Evolutionary conservation across 1,140 invertebrate species (phyloP).

Genomic region (Pachypsylla venusta): DNA sequence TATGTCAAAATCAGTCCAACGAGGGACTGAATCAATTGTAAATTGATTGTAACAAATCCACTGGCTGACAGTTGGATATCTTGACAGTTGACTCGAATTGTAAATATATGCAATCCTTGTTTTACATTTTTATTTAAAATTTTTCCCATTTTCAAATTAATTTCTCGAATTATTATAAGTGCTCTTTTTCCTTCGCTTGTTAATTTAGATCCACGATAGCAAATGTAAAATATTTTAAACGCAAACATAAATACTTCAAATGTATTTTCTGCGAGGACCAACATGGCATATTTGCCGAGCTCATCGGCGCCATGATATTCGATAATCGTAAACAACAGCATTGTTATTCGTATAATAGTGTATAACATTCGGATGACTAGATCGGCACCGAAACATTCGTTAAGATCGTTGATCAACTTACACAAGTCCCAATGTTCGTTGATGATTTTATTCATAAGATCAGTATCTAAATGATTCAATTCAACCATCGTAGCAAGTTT

Average conservation of each 20-base stretch:
- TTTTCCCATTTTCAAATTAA: not conserved
- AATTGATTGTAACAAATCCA: not conserved
- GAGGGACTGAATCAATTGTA: not conserved
- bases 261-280: not conserved
- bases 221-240: constrained; percentile 2
- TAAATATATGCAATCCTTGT: not conserved
- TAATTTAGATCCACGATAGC: constrained; percentile 3
- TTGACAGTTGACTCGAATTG: constrained; percentile 4
- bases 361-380: constrained; percentile 1
- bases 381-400: constrained; percentile 1
- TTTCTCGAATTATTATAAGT: constrained; percentile 1
- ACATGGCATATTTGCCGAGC: not conserved
- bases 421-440: not conserved
- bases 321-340: not conserved
- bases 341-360: not conserved
- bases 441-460: constrained; percentile 4
- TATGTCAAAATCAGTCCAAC: not conserved
- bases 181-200: constrained; percentile 1
- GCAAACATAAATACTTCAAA: not conserved
- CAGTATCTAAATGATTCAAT: not conserved
- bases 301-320: not conserved
- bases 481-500: not conserved
- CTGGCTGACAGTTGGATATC: constrained; percentile 1
- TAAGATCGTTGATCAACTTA: not conserved
- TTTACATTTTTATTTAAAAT: too few species aligned